A percentile compares a stretch with the other conserved stretches of the same genome.
These are phyloP conservation scores for Netelia melanura DNA, from an alignment of 2,888 invertebrate genomes.

Conservation along the genomic window DNA sequence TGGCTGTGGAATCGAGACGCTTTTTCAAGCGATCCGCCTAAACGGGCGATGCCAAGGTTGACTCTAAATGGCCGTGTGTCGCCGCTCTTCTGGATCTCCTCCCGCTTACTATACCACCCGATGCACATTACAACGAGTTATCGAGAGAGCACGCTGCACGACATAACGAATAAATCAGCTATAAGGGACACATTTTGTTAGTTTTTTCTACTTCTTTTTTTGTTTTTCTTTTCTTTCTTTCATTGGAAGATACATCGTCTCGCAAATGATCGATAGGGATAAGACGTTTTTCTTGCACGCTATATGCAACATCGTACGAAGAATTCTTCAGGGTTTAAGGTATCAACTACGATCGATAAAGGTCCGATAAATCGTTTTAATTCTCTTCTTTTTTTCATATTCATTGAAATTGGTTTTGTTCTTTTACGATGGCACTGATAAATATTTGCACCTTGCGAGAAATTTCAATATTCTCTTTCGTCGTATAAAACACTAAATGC, in stretches of 20 bases:
- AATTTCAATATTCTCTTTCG: too few species aligned
- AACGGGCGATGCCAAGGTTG: conserved; percentile 81
- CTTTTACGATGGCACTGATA: not conserved
- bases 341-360: not conserved
- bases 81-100: conserved; percentile 55
- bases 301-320: conserved; percentile 13
- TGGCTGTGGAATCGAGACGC: conserved; percentile 69
- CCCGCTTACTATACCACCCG: conserved; percentile 60
- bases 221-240: not conserved
- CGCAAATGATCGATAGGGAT: conserved; percentile 6
- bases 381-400: not conserved
- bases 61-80: conserved; percentile 80
- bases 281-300: conserved; percentile 1
- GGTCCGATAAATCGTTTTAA: not conserved
- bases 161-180: conserved; percentile 58
- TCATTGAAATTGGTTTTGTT: not conserved
- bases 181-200: conserved; percentile 22
- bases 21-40: conserved; percentile 77
- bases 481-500: too few species aligned
- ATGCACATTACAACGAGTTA: conserved; percentile 72
- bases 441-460: not conserved
- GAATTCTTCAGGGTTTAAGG: not conserved
- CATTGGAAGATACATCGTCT: not conserved
- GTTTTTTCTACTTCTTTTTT: not conserved
- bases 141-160: conserved; percentile 38